Evolutionary conservation across 2,113 vertebrate species (phyloP).

Genomic region (Formicarius rufipectus): DNA sequence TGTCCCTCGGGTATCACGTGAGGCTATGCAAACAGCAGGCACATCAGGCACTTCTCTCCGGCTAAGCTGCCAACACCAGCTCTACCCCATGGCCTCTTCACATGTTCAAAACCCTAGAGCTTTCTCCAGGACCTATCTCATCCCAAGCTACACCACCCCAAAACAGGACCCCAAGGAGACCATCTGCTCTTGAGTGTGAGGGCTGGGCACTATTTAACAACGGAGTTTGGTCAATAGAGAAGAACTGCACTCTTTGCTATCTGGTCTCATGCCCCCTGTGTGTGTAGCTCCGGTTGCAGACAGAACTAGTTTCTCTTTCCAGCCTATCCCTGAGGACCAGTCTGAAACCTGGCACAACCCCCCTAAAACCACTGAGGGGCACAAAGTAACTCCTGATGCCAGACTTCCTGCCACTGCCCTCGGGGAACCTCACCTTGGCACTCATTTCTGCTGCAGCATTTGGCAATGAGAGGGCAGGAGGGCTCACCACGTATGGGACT

Average conservation of each 20-base stretch:
- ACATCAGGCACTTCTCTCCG: background rate
- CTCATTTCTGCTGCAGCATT: background rate
- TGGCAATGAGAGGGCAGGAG: background rate
- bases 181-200: background rate
- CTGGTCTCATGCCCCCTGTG: background rate
- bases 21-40: slow-evolving; percentile 38
- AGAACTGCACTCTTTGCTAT: background rate
- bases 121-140: background rate
- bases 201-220: background rate
- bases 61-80: background rate
- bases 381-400: background rate
- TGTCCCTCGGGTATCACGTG: background rate
- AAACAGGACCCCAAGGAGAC: background rate
- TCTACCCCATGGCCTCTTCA: background rate
- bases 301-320: background rate
- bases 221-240: background rate
- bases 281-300: background rate
- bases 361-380: background rate
- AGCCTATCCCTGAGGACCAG: background rate
- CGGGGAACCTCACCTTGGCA: background rate
- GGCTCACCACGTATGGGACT: accelerated
- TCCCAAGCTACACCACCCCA: background rate
- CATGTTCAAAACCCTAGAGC: background rate
- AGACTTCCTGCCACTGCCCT: background rate
- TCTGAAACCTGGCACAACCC: background rate